Base-by-base conservation (phyloP, 92 coral and sea anemone genomes). In the Isaurus tuberculatus region DNA sequence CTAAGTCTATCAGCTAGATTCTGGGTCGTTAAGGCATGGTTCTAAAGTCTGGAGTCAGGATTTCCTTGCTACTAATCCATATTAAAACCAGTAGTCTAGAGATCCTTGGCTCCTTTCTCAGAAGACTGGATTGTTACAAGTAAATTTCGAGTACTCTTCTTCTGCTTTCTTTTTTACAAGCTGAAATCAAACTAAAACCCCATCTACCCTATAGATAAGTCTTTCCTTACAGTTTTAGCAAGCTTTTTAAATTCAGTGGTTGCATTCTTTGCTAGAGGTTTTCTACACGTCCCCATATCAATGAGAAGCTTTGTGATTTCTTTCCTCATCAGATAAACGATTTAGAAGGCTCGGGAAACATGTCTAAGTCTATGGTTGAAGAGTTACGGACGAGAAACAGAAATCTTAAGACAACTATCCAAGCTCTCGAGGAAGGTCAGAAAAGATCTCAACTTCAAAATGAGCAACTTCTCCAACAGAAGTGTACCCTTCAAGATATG, bases 381-480 rank as follows among this genome's bases (percentile, higher is more conserved):
- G 98, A 94, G 65, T 81, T 94, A 10, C 89, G 75, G 79, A 70
- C 85, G 9, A 91, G 96, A 16, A 94, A 95, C 73, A 73, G 79
- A 73, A 89, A 83, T 40, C 80, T 95, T 8, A 90, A 88, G 16
- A 87, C 81, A 77, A 95, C 96, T 13, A 65, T 94, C 20, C 84
- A 86, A 46, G 91, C 98, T 13, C 69, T 95, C 29, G 98, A 95
- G 69, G 93, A 94, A 13, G 95, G 94, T 66, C 96, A 92, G 71
- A 74, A 86, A 79, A 85, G 86, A 34, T 95, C 98, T 6, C 91
- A 84, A 28, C 86, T 87, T 13, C 98, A 95, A 65, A 95, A 92
- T 88, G 98, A 93, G 28, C 93, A 94, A 37, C 91, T 95, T 15
- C 91, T 83, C 20, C 94, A 92, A 8, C 96, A 95, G 78, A 95